A percentile compares a stretch with the other conserved stretches of the same genome.
Evolutionary conservation across 2,888 invertebrate genomes (phyloP).

Genomic region (Spodoptera littoralis): DNA sequence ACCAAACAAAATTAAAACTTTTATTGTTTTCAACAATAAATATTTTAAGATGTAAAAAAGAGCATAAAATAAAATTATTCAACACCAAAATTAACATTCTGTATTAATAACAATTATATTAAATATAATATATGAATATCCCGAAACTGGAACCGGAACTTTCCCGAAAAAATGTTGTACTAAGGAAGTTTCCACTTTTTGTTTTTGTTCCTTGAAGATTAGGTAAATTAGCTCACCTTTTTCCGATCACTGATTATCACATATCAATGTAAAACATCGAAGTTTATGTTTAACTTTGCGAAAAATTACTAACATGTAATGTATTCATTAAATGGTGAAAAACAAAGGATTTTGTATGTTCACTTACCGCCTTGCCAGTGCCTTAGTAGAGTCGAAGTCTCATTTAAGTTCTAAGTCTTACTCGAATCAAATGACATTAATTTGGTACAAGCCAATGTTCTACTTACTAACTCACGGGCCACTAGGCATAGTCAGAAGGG

Average conservation of each 20-base stretch:
- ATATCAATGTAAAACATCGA: constrained; percentile 1
- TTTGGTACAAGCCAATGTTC: not conserved
- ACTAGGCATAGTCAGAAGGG: constrained; percentile 20
- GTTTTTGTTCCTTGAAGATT: too few relatives aligned
- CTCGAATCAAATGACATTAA: not conserved
- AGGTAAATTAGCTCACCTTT: too few relatives aligned
- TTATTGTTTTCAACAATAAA: too few relatives aligned
- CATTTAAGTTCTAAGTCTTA: not conserved
- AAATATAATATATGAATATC: too few relatives aligned
- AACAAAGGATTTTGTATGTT: constrained; percentile 1
- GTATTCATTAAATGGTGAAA: not conserved
- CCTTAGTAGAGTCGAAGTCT: constrained; percentile 16
- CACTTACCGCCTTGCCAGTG: constrained; percentile 20
- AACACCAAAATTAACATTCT: too few relatives aligned
- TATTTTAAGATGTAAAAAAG: too few relatives aligned
- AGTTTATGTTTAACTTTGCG: not conserved
- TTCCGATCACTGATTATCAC: not conserved
- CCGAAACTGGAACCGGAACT: too few relatives aligned
- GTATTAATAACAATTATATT: too few relatives aligned
- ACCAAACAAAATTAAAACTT: too few relatives aligned
- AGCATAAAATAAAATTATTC: too few relatives aligned
- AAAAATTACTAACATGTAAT: not conserved
- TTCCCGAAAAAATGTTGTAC: too few relatives aligned
- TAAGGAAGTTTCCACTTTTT: too few relatives aligned
- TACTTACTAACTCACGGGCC: not conserved